Percentiles rank a stretch among this genome's conserved stretches.
Evolutionary conservation across 92 coral and sea anemone species (phyloP).

Genomic region (Umimayanthus kanabou): DNA sequence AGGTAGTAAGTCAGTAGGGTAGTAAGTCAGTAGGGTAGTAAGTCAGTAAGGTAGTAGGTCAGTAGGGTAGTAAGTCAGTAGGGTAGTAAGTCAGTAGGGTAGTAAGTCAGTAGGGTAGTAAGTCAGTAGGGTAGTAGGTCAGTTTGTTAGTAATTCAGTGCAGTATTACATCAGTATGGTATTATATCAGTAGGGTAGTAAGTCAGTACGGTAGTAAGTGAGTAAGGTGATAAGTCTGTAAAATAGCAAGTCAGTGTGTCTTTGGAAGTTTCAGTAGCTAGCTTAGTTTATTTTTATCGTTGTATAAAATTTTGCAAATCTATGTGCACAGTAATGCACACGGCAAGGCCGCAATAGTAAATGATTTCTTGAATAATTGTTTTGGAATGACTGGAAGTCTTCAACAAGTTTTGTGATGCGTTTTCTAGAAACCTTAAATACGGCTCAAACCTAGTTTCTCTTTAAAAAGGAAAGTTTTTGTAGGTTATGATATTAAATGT

Average conservation of each 20-base stretch:
- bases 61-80: background rate
- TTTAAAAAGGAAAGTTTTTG: too few relatives aligned
- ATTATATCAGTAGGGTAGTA: background rate
- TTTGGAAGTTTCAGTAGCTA: background rate
- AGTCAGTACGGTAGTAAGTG: background rate
- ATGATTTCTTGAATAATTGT: too few relatives aligned
- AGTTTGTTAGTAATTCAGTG: background rate
- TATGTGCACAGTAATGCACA: too few relatives aligned
- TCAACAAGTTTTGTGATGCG: too few relatives aligned
- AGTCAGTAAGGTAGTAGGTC: background rate
- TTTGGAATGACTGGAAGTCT: too few relatives aligned
- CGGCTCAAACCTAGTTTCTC: too few relatives aligned
- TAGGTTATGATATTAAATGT: too few relatives aligned
- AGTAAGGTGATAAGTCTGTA: background rate
- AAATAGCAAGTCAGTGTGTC: background rate
- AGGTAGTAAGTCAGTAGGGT: background rate
- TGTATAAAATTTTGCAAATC: too few relatives aligned
- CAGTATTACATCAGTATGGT: background rate
- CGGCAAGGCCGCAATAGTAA: too few relatives aligned
- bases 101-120: background rate
- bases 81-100: background rate
- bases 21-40: too few relatives aligned
- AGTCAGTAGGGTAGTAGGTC: background rate
- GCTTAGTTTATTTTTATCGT: background rate
- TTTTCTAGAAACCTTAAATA: too few relatives aligned